Evolutionary conservation across 2,888 invertebrate genomes (phyloP).

Genomic region (Plutella xylostella): DNA sequence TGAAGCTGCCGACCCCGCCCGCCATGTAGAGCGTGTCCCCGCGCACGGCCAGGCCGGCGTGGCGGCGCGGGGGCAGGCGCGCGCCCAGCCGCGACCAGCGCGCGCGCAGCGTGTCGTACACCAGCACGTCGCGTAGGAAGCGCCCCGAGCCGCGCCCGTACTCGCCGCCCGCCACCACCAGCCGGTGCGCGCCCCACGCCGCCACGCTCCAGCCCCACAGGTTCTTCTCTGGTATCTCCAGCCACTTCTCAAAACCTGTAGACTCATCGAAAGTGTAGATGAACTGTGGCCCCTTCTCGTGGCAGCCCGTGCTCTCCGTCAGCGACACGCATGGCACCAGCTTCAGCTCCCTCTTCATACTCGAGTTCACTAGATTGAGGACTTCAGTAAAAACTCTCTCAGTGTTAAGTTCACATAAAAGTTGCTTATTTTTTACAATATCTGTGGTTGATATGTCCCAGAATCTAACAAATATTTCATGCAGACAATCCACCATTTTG

Average conservation of each 20-base stretch:
- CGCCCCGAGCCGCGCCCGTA: conserved; percentile 43
- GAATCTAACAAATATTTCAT: conserved; percentile 23
- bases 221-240: conserved; percentile 43
- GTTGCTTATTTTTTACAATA: conserved; percentile 23
- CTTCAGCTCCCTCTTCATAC: conserved; percentile 27
- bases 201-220: conserved; percentile 58
- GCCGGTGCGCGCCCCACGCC: conserved; percentile 40
- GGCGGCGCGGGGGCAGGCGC: conserved; percentile 39
- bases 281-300: conserved; percentile 30
- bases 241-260: conserved; percentile 37
- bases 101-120: conserved; percentile 42
- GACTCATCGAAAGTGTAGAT: conserved; percentile 35
- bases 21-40: conserved; percentile 41
- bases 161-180: conserved; percentile 51
- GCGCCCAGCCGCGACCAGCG: conserved; percentile 48
- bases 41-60: conserved; percentile 39
- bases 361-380: conserved; percentile 30
- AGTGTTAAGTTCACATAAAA: conserved; percentile 32
- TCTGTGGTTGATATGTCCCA: conserved; percentile 20
- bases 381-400: conserved; percentile 43
- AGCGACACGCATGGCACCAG: conserved; percentile 37
- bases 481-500: conserved; percentile 39
- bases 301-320: conserved; percentile 28
- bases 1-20: conserved; percentile 56
- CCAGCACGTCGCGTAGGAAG: conserved; percentile 44